Conservation (phyloP, 2,888 invertebrate genomes). For the Chydorus sphaericus region DNA sequence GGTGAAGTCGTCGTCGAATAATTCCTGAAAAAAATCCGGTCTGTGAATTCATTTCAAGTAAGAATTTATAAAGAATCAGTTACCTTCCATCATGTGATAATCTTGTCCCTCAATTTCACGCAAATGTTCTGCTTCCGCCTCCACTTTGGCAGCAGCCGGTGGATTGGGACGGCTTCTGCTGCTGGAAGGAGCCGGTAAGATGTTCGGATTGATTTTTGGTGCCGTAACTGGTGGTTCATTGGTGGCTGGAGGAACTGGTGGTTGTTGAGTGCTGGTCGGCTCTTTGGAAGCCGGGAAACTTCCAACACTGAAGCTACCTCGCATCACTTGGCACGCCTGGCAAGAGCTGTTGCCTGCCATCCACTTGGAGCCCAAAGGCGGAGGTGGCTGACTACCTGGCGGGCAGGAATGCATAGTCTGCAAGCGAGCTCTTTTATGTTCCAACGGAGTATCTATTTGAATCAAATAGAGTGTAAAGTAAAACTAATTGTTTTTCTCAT, state of each 20-base stretch:
- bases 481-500: no score
- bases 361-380: not conserved
- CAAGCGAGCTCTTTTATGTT: no score
- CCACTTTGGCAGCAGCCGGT: conserved; percentile 30
- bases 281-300: not conserved
- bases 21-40: not conserved
- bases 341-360: not conserved
- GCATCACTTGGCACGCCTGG: not conserved
- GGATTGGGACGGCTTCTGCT: not conserved
- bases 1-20: conserved; percentile 22
- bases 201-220: not conserved
- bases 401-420: conserved; percentile 5
- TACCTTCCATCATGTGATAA: conserved; percentile 74
- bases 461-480: no score
- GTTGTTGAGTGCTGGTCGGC: not conserved
- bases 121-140: conserved; percentile 71
- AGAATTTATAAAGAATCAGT: not conserved
- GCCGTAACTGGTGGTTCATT: not conserved
- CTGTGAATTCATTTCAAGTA: not conserved
- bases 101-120: conserved; percentile 83
- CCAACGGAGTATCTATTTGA: no score
- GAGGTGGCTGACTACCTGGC: not conserved
- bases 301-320: not conserved
- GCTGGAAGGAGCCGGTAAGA: not conserved
- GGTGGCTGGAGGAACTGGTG: not conserved